Evolutionary conservation across 2,888 invertebrate genomes (phyloP), one percentile per base, ranked within the genome.

Genomic region (Augochlorella aurata): DNA sequence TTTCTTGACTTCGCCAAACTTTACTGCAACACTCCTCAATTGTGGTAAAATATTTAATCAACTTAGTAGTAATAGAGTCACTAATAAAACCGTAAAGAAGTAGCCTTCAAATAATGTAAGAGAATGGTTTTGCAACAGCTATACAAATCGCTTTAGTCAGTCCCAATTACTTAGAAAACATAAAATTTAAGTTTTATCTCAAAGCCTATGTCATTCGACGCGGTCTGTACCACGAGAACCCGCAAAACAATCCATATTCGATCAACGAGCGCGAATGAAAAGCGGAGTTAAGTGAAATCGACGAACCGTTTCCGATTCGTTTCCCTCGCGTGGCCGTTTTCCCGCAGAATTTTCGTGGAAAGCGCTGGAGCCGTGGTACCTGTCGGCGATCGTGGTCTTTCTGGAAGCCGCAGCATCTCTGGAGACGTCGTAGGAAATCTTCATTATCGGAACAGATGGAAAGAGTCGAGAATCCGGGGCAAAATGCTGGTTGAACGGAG

Each of bases 261-360:
- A 69, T 47, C 76, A 77, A 83, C 70, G 79, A 81, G 78, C 79
- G 67, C 70, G 74, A 65, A 77, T 70, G 81, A 81, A 58, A 83
- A 73, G 67, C 49, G 73, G 80, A 58, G 81, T 87, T 87, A 82
- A 84, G 80, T 68, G 74, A 82, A 86, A 87, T 84, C 85, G 82
- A 82, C 85, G 80, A 76, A 29, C 16, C 52, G 18, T 44, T 16
- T 18, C 29, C 10, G 10, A 9, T 58, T 10, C 21, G n/a, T 44
- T 44, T 14, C 14, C 9, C 18, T 8, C 9, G 0, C 24, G 61
- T 8, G 61, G 24, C 24, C 14, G 61, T 29, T 61, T 61, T 61
- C 61, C 61, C 29, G 29, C 3, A 9, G 2, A 24, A 18, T 61
- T 16, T 61, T 61, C 18, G 29, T 18, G 16, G 61, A 61, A 9